Base-by-base conservation (phyloP, 2,888 invertebrate genomes). In the Copidosoma aretas region DNA sequence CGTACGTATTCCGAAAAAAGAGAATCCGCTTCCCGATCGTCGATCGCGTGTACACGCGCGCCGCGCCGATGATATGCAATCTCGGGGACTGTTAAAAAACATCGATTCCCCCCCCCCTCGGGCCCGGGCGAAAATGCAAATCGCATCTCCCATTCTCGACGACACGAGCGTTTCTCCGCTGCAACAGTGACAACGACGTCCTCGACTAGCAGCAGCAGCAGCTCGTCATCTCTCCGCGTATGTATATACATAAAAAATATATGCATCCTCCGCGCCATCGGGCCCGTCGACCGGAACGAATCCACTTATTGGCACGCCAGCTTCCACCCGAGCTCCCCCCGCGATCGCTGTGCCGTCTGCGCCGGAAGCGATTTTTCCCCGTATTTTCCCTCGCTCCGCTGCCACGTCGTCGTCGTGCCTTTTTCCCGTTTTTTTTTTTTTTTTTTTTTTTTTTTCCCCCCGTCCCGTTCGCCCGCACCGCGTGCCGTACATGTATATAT, bases 221-320 rank as follows among this genome's bases (percentile, higher is more conserved):
- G 8, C 43, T 71, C 62, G 68, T 71, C 71, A 71, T 74, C 71
- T 73, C 70, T 68, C 67, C 69, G 71, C 72, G 66, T n/a, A n/a
- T n/a, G n/a, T n/a, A n/a, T n/a, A n/a, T n/a, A n/a, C n/a, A n/a
- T n/a, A n/a, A n/a, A n/a, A n/a, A n/a, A n/a, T n/a, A n/a, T n/a
- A n/a, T 71, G 73, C 68, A 72, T 70, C 41, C 63, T 71, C 53
- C 65, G 59, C 62, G 71, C 67, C 4, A 14, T 46, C 43, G 43
- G 59, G 67, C 8, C 32, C 32, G 32, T 8, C 67, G 59, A 73
- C 61, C 59, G 64, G 68, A 74, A 74, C 69, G 73, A 75, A 74
- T 74, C 74, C 74, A 76, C 75, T 75, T 76, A 75, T 73, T 73
- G 73, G 65, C 71, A 74, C 76, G 73, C 71, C 61, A 74, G 43